A percentile compares a stretch with the other conserved stretches of the same genome.
Conservation (phyloP, 2,888 invertebrate species). For the Quadroppia sp. region DNA sequence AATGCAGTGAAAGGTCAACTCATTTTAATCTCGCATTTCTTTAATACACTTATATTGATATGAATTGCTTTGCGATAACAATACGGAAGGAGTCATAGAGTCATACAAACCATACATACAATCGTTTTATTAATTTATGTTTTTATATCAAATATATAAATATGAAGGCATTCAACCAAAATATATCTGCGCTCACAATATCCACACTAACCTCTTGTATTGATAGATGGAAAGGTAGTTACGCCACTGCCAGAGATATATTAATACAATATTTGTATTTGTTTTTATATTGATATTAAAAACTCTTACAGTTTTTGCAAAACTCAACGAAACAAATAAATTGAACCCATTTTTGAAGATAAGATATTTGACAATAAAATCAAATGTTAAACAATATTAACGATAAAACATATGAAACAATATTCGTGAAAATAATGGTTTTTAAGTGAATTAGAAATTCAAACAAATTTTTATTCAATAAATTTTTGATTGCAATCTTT, state of each 20-base stretch:
- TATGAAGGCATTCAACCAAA: neutral
- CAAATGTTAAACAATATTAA: neutral
- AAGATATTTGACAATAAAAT: neutral
- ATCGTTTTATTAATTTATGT: constrained; percentile 1
- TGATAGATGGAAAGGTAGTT: too few species aligned
- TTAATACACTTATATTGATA: constrained; percentile 9
- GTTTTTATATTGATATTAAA: neutral
- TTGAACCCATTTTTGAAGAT: neutral
- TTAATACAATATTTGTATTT: constrained; percentile 11
- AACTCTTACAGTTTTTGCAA: neutral
- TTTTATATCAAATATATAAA: neutral
- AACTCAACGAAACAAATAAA: neutral
- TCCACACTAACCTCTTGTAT: too few species aligned
- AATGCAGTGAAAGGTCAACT: constrained; percentile 1
- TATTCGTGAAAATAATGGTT: too few species aligned
- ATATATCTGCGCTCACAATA: neutral
- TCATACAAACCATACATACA: neutral
- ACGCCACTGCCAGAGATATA: neutral
- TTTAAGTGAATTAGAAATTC: too few species aligned
- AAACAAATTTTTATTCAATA: too few species aligned
- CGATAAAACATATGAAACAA: neutral
- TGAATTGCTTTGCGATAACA: neutral
- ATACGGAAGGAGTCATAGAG: constrained; percentile 32
- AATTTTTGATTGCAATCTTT: too few species aligned
- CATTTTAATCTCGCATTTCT: neutral